Percentiles rank a stretch among this genome's conserved stretches.
phyloP scores from a whole-genome alignment of 2,888 invertebrate species.

The Phania funesta region DNA sequence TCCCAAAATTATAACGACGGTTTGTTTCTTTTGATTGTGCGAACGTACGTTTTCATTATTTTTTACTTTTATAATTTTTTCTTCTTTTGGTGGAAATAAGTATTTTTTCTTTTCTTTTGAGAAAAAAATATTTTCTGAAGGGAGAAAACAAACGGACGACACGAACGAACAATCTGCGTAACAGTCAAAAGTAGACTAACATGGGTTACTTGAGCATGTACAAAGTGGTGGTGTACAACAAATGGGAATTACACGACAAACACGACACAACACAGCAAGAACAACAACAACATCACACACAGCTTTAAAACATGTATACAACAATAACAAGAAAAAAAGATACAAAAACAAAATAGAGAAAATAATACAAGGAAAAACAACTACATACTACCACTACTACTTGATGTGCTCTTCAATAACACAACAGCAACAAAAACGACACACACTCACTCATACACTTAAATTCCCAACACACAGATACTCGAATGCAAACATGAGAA shows the following conservation, averaged over 20 bases:
- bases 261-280: slow-evolving; percentile 69
- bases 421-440: slow-evolving; percentile 29
- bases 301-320: slow-evolving; percentile 56
- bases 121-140: slow-evolving; percentile 24
- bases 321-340: slow-evolving; percentile 55
- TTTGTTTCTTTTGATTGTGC: slow-evolving; percentile 46
- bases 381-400: slow-evolving; percentile 51
- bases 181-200: slow-evolving; percentile 81
- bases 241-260: slow-evolving; percentile 80
- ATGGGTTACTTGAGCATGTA: slow-evolving; percentile 80
- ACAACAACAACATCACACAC: slow-evolving; percentile 65
- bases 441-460: slow-evolving; percentile 29
- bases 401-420: slow-evolving; percentile 42
- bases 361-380: slow-evolving; percentile 30
- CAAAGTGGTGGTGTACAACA: slow-evolving; percentile 75
- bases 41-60: slow-evolving; percentile 44
- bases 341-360: slow-evolving; percentile 38
- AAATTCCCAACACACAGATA: slow-evolving; percentile 10
- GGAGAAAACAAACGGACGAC: slow-evolving; percentile 68
- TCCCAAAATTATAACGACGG: slow-evolving; percentile 37
- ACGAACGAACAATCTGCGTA: slow-evolving; percentile 80
- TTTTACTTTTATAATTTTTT: slow-evolving; percentile 33
- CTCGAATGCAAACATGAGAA: slow-evolving; percentile 33
- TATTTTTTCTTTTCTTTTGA: slow-evolving; percentile 7
- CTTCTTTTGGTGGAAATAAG: slow-evolving; percentile 35